A percentile compares a stretch with the other conserved stretches of the same genome.
Evolutionary conservation across 2,888 invertebrate genomes (phyloP).

Genomic region (Coecobrya sp.): DNA sequence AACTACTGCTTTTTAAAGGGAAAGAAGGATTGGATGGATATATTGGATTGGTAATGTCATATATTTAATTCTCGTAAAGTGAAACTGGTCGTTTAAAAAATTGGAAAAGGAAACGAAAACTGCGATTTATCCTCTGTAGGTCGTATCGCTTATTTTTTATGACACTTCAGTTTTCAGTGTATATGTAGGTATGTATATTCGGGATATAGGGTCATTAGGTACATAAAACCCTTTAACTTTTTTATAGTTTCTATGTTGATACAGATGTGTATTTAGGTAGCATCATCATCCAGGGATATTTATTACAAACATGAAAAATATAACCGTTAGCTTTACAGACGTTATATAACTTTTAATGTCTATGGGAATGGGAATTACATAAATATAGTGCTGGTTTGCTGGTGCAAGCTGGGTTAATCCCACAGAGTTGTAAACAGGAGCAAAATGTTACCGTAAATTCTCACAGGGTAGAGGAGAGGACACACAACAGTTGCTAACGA

Average conservation of each 20-base stretch:
- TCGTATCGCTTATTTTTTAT: slow-evolving; percentile 8
- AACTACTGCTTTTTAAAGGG: neutral
- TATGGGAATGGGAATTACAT: neutral
- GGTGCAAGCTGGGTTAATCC: neutral
- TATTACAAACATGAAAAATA: slow-evolving; percentile 2
- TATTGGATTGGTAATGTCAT: slow-evolving; percentile 1
- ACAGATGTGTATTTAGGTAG: slow-evolving; percentile 23
- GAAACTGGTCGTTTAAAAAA: slow-evolving; percentile 43
- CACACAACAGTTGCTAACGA: neutral
- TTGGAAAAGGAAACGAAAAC: slow-evolving; percentile 46
- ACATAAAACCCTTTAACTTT: neutral
- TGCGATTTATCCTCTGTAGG: slow-evolving; percentile 19
- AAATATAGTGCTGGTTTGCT: too few species aligned
- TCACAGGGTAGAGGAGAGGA: neutral
- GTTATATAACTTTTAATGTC: neutral
- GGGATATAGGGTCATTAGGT: neutral
- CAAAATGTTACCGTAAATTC: neutral
- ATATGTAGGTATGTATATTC: too few species aligned
- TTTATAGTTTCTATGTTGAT: neutral
- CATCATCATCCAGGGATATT: neutral
- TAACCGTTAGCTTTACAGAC: neutral
- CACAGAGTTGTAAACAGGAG: neutral
- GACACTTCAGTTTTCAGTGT: neutral
- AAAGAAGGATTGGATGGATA: neutral
- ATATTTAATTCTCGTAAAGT: slow-evolving; percentile 25